Evolutionary conservation across 2,888 invertebrate genomes (phyloP), one percentile per base, ranked within the genome.

Genomic region (Agrochola lychnidis): DNA sequence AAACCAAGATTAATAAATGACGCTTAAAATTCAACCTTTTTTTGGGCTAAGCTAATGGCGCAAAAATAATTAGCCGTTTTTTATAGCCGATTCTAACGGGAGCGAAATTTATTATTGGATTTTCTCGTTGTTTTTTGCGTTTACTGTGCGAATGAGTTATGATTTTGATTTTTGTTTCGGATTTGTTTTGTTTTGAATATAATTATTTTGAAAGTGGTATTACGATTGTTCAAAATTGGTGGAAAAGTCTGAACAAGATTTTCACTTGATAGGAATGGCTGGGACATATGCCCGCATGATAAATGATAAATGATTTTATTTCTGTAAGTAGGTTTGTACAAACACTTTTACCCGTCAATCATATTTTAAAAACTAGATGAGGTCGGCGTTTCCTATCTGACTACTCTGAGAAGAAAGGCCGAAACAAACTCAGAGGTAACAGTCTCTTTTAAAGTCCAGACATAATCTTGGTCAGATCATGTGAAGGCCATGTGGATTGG

Each of bases 21-120:
- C 88, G 95, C 95, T 95, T 94, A 95, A 95, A 93, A 93, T 92
- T 94, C 90, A 94, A 94, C 96, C 96, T 96, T 96, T 96, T 96
- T 96, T 96, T 95, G 96, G 96, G 96, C 91, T 84, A 89, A 93
- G 88, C 94, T 96, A 96, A 96, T 96, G 96, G 93, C 73, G 88
- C 95, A 90, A 86, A 92, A 91, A 90, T 95, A 95, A 96, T 96
- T 94, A 95, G 93, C 90, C 91, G 87, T 91, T 96, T 94, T 96
- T 95, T 95, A 94, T 91, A 78, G 77, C 81, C 78, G 76, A 67
- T 86, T 85, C 87, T 87, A 90, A 88, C 82, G 80, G 81, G 76
- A 82, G 66, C 25, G 56, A 84, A 91, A 94, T 96, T 96, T 96
- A 95, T 95, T 91, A 92, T 91, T 88, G 93, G 93, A 90, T 86